A percentile compares a stretch with the other conserved stretches of the same genome.
These are phyloP conservation scores for Dynastes tityus DNA, from an alignment of 2,888 invertebrate species.

Conservation along the genomic window DNA sequence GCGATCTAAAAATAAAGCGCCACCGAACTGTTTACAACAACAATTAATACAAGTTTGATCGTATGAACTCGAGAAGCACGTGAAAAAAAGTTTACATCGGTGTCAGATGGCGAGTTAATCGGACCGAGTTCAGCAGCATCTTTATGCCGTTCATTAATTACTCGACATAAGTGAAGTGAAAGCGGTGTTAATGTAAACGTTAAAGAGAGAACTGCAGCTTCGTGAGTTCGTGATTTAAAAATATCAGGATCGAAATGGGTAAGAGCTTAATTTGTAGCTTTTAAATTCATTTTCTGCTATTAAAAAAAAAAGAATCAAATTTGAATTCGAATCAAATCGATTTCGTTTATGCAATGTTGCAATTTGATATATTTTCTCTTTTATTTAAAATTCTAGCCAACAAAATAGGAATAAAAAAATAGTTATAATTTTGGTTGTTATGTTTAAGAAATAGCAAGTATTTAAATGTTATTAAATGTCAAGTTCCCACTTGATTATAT, in stretches of 20 bases:
- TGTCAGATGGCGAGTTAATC: conserved; percentile 5
- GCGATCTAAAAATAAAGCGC: conserved; percentile 31
- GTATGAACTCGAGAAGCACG: neutral
- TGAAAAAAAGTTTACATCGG: conserved; percentile 25
- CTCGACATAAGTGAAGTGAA: neutral
- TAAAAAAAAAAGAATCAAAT: too few relatives aligned
- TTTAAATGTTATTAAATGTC: too few relatives aligned
- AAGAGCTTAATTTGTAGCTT: neutral
- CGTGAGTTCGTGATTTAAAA: neutral
- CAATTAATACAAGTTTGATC: conserved; percentile 16
- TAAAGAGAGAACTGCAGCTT: too few relatives aligned
- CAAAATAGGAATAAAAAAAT: too few relatives aligned
- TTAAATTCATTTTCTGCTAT: neutral
- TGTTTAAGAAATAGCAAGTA: too few relatives aligned
- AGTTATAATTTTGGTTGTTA: too few relatives aligned
- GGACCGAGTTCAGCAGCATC: neutral
- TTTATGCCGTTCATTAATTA: neutral
- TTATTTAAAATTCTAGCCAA: too few relatives aligned
- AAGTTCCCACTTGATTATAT: too few relatives aligned
- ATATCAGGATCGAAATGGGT: neutral
- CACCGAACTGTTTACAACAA: conserved; percentile 37
- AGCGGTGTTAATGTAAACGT: neutral
- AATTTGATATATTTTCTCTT: too few relatives aligned
- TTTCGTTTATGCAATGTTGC: too few relatives aligned
- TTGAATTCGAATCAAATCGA: too few relatives aligned